phyloP scores from a whole-genome alignment of 2,113 vertebrate species.

The Prunella fulvescens region DNA sequence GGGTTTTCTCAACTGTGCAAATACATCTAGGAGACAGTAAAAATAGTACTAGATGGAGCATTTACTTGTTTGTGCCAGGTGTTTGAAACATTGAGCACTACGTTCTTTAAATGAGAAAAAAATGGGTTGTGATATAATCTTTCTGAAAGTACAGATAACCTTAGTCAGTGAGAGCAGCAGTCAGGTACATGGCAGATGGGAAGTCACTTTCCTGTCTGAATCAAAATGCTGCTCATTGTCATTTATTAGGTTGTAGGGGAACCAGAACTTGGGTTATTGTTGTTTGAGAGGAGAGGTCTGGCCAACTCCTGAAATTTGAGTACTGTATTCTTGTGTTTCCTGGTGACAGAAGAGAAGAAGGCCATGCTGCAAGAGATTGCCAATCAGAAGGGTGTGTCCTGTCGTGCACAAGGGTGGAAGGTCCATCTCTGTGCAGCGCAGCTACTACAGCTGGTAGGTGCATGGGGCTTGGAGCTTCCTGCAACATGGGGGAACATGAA shows the following conservation, averaged over 20 bases:
- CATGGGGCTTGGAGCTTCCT: not conserved
- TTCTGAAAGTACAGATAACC: not conserved
- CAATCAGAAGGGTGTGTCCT: conserved; percentile 94
- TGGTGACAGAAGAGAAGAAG: conserved; percentile 92
- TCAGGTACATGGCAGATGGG: not conserved
- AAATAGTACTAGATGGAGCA: not conserved
- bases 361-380: conserved; percentile 94
- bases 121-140: not conserved
- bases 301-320: not conserved
- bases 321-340: not conserved
- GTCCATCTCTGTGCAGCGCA: conserved; percentile 96
- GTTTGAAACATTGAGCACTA: not conserved
- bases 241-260: not conserved
- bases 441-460: conserved; percentile 91
- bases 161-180: not conserved
- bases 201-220: not conserved
- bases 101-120: not conserved
- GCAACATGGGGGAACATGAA: not conserved
- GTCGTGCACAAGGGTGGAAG: conserved; percentile 97
- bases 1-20: not conserved
- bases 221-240: fast-evolving
- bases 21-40: not conserved
- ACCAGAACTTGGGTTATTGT: not conserved
- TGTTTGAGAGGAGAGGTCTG: not conserved
- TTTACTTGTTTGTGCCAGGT: not conserved